A percentile compares a stretch with the other conserved stretches of the same genome.
Conservation (phyloP, 2,113 vertebrate genomes). For the Ceyx margarethae region DNA sequence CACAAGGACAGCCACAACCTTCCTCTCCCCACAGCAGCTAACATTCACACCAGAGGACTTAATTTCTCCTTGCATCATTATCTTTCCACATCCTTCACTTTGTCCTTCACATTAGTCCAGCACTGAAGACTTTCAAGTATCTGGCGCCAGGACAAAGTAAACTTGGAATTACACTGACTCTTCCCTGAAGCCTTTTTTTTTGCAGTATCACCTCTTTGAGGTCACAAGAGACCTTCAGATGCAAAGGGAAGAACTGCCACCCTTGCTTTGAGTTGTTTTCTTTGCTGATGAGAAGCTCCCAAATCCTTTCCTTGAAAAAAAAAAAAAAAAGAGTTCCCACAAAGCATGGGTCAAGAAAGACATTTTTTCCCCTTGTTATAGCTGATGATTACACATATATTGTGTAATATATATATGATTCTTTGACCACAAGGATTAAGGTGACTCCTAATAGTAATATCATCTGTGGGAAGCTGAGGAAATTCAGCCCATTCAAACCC, state of each 20-base stretch:
- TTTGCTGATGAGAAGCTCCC: not conserved
- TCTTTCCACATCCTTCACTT: not conserved
- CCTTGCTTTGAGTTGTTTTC: not conserved
- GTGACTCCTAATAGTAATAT: not conserved
- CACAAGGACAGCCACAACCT: not conserved
- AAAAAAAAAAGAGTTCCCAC: not conserved
- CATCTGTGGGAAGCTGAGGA: not conserved
- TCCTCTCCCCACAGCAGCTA: not conserved
- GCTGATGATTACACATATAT: not conserved
- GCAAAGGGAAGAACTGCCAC: accelerated
- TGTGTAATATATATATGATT: not conserved
- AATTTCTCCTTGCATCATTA: not conserved
- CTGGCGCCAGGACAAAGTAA: not conserved
- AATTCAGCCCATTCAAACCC: not conserved
- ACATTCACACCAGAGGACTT: not conserved
- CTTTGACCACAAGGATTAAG: not conserved
- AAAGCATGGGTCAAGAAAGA: not conserved
- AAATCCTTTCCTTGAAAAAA: not conserved
- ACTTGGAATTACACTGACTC: not conserved
- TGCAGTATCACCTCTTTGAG: not conserved
- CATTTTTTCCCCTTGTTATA: not conserved
- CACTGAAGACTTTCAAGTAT: not conserved
- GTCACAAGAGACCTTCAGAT: not conserved
- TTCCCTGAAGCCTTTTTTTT: not conserved
- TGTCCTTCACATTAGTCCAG: not conserved